Evolutionary conservation across 2,797 vertebrate species (phyloP).

Genomic region (Toxotes lorentzi): DNA sequence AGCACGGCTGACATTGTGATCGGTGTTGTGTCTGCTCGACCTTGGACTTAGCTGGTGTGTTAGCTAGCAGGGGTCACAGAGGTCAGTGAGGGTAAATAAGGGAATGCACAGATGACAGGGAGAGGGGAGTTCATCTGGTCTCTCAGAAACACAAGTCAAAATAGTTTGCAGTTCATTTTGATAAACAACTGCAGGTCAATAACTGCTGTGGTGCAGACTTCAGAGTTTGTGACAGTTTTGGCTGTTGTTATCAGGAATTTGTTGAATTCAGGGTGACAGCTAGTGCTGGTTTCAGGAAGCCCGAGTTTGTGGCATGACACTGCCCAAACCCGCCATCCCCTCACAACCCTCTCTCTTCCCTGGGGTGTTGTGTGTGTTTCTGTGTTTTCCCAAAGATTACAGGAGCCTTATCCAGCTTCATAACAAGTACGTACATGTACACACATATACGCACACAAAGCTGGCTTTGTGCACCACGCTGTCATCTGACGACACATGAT

Average conservation of each 20-base stretch:
- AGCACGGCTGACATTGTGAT: constrained; percentile 20
- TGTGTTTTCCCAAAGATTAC: constrained; percentile 68
- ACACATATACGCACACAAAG: constrained; percentile 44
- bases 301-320: constrained; percentile 23
- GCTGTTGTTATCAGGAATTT: constrained; percentile 16
- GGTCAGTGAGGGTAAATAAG: constrained; percentile 69
- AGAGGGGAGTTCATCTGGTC: constrained; percentile 17
- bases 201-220: neutral
- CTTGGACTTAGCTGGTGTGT: constrained; percentile 65
- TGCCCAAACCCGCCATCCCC: neutral
- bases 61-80: constrained; percentile 48
- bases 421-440: constrained; percentile 72
- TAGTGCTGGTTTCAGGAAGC: constrained; percentile 26
- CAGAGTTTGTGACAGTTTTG: neutral
- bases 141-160: constrained; percentile 2
- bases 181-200: constrained; percentile 4
- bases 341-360: constrained; percentile 2
- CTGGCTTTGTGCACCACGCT: constrained; percentile 32
- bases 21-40: constrained; percentile 54
- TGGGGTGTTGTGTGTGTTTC: constrained; percentile 51
- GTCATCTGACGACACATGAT: constrained; percentile 48
- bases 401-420: constrained; percentile 70
- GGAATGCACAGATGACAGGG: constrained; percentile 43
- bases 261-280: constrained; percentile 26
- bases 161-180: constrained; percentile 2